Base-by-base conservation (phyloP, 2,797 vertebrate species). In the Mustela erminea region DNA sequence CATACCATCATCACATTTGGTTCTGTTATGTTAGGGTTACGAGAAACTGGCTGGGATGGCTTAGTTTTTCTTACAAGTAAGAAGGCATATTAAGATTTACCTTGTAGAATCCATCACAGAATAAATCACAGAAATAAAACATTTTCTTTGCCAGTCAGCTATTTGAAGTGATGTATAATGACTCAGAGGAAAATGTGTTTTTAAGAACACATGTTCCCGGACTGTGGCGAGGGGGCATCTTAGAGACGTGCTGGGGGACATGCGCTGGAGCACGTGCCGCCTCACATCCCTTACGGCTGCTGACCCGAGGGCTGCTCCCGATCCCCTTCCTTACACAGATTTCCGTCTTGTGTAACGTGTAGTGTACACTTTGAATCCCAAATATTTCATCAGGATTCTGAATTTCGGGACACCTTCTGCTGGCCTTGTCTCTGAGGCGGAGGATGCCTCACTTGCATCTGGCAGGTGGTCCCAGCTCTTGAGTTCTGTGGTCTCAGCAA, bases 61-160 rank as follows among this genome's bases (percentile, higher is more conserved):
- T 23, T 54, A 52, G 7, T 62, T 90, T 62, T 89, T 93, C 78
- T 66, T 52, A 84, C 23, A 38, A 95, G 29, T 75, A 75, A 83
- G n/a, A 92, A 87, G 35, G 17, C 38, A 38, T 35, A 72, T 38
- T 74, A 90, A 78, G 23, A 17, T 60, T 62, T 77, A 80, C 21
- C 88, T 94, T 95, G 93, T 46, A 74, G 80, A 92, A 85, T 86
- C 49, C 83, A 6, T 78, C 35, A 93, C 38, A 74, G 80, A 92
- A 77, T 83, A 49, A 86, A 6, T 78, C 35, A 93, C 38, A 72
- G 29, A 90, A 90, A 72, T 66, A 41, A 91, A 75, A 62, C 4
- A 6, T 92, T 29, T 80, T 56, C 58, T 58, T 54, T 68, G 18
- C 70, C 72, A n/a, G 32, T 82, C 2, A 95, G 70, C 46, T 82